Evolutionary conservation across 1,140 invertebrate species (phyloP).

Genomic region (Leptestheria dahalacensis): DNA sequence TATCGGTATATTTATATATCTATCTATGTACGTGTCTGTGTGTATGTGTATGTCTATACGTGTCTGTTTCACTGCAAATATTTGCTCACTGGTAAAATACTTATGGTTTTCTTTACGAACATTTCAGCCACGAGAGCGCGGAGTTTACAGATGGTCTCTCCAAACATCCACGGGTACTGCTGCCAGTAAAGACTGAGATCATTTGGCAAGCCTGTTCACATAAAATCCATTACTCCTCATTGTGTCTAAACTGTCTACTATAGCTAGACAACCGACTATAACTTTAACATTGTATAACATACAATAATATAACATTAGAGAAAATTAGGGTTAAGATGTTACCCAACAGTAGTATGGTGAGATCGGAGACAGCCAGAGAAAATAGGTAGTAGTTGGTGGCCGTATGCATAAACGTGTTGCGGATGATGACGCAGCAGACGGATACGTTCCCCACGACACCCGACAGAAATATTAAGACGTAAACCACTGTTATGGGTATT

Average conservation of each 20-base stretch:
- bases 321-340: no score
- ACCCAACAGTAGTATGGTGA: slow-evolving; percentile 54
- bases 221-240: slow-evolving; percentile 18
- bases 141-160: slow-evolving; percentile 64
- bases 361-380: slow-evolving; percentile 78
- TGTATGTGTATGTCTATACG: no score
- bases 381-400: slow-evolving; percentile 80
- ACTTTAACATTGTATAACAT: not conserved
- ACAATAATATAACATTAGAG: not conserved
- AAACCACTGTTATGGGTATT: slow-evolving; percentile 32
- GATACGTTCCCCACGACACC: slow-evolving; percentile 39
- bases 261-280: no score
- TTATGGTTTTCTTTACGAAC: no score
- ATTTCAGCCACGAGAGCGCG: slow-evolving; percentile 69
- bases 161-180: slow-evolving; percentile 80
- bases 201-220: slow-evolving; percentile 62
- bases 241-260: no score
- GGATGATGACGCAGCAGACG: slow-evolving; percentile 39
- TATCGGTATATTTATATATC: no score
- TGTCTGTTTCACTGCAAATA: no score
- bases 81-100: no score
- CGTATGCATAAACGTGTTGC: slow-evolving; percentile 32
- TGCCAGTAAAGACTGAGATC: slow-evolving; percentile 80
- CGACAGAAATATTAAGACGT: slow-evolving; percentile 33
- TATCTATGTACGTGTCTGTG: no score